Conservation (phyloP, 2,113 vertebrate species). For the Tupaia tana region DNA sequence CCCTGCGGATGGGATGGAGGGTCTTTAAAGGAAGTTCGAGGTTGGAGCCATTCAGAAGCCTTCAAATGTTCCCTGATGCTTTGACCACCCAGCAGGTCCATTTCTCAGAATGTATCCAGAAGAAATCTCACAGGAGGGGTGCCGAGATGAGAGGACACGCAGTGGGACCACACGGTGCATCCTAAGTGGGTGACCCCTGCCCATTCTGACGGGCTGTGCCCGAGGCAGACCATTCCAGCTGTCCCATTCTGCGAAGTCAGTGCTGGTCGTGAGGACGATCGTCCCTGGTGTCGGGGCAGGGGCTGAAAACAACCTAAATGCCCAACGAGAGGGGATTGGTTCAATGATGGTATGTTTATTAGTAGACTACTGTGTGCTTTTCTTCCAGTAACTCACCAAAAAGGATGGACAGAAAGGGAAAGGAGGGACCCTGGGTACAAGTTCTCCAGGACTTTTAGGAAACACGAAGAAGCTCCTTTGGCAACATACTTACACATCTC, state of each 20-base stretch:
- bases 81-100: background rate
- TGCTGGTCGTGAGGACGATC: background rate
- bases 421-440: no score
- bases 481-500: no score
- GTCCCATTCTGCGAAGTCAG: background rate
- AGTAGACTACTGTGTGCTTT: background rate
- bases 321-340: background rate
- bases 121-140: background rate
- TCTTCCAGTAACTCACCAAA: no score
- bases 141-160: background rate
- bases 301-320: background rate
- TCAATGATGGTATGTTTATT: background rate
- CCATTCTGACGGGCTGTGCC: background rate
- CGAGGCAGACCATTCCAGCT: background rate
- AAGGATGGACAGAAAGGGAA: no score
- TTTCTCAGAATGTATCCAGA: background rate
- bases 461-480: no score
- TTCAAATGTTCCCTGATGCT: background rate
- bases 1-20: background rate
- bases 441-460: no score
- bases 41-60: background rate
- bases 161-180: fast-evolving
- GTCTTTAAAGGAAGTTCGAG: background rate
- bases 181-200: background rate
- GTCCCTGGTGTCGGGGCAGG: background rate